Conservation (phyloP, 92 coral and sea anemone species). For the Phymanthus crucifer region DNA sequence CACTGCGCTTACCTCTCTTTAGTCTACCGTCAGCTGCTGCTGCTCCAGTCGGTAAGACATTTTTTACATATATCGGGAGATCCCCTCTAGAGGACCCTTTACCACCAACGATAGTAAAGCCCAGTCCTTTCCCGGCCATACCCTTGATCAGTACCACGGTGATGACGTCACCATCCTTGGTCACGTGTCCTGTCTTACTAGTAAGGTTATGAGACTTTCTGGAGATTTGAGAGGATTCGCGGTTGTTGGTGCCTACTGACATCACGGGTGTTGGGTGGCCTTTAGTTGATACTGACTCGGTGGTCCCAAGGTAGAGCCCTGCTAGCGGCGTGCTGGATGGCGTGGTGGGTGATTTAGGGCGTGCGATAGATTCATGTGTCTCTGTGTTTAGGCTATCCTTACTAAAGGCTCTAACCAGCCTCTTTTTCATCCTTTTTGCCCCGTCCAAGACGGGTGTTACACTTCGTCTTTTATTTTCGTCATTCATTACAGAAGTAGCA, state of each 20-base stretch:
- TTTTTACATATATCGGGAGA: slow-evolving; percentile 85
- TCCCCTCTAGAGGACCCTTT: slow-evolving; percentile 86
- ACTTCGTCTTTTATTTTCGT: not conserved
- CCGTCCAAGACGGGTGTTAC: slow-evolving; percentile 45
- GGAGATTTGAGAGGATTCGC: slow-evolving; percentile 70
- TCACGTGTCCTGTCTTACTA: slow-evolving; percentile 28
- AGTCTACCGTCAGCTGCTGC: slow-evolving; percentile 95
- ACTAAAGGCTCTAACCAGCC: slow-evolving; percentile 6
- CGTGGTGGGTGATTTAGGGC: slow-evolving; percentile 55
- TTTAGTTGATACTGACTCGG: slow-evolving; percentile 57
- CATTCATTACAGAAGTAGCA: slow-evolving; percentile 6
- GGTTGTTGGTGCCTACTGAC: slow-evolving; percentile 40
- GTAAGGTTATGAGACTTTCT: slow-evolving; percentile 33
- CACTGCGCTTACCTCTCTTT: slow-evolving; percentile 56
- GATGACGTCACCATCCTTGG: slow-evolving; percentile 50
- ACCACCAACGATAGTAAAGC: slow-evolving; percentile 98
- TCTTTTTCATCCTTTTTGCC: slow-evolving; percentile 37
- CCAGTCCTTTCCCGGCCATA: slow-evolving; percentile 87
- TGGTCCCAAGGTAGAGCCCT: slow-evolving; percentile 58
- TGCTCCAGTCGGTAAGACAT: slow-evolving; percentile 81
- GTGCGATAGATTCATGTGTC: slow-evolving; percentile 39
- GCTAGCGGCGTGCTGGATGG: slow-evolving; percentile 52
- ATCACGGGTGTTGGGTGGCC: slow-evolving; percentile 58
- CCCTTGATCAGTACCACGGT: slow-evolving; percentile 90
- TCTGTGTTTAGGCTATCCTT: slow-evolving; percentile 25